Evolutionary conservation across 2,797 vertebrate genomes (phyloP).

Genomic region (Acipenser ruthenus): DNA sequence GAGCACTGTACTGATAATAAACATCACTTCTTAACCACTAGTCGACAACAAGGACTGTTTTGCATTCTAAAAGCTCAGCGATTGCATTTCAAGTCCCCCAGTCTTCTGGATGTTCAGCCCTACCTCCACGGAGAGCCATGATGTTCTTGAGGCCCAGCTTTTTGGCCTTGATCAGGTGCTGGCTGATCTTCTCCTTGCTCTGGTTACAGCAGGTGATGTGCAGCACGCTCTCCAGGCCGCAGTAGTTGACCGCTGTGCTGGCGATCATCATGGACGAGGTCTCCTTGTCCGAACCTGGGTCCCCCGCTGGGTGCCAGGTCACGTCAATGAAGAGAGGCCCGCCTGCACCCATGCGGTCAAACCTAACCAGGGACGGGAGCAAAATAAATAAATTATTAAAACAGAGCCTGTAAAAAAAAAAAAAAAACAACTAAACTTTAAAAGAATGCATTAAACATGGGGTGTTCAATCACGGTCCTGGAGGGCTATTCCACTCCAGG

Average conservation of each 20-base stretch:
- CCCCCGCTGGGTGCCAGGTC: constrained; percentile 91
- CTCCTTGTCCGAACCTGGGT: constrained; percentile 90
- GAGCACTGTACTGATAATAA: no score
- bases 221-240: constrained; percentile 85
- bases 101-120: constrained; percentile 2
- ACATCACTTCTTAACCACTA: no score
- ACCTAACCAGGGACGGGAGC: constrained; percentile 53
- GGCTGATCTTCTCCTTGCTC: constrained; percentile 69
- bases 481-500: no score
- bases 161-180: constrained; percentile 78
- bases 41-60: no score
- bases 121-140: constrained; percentile 89
- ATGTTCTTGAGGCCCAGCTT: constrained; percentile 86
- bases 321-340: constrained; percentile 93
- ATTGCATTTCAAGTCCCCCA: no score
- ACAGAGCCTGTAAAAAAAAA: neutral
- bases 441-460: no score
- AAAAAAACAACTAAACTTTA: no score
- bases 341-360: constrained; percentile 89
- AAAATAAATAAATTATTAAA: neutral
- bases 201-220: constrained; percentile 92
- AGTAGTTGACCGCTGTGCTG: constrained; percentile 89
- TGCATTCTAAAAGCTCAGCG: no score
- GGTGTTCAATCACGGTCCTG: no score
- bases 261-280: constrained; percentile 95